Evolutionary conservation across 2,797 vertebrate genomes (phyloP), one percentile per base, ranked within the genome.

Genomic region (Natrix natrix): DNA sequence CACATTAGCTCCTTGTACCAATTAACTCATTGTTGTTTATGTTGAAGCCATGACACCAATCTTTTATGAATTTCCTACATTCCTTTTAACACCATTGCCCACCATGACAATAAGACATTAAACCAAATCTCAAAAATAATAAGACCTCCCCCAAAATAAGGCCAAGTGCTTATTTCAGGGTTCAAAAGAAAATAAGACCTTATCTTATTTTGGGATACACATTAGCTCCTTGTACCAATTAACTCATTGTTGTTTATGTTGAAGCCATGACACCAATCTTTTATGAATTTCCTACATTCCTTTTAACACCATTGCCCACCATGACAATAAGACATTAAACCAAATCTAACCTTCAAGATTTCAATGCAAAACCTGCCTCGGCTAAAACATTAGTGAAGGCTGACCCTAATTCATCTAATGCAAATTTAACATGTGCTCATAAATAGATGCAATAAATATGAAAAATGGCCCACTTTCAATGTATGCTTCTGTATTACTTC

Each of bases 361-460:
- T 57, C 59, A 60, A 93, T 86, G 93, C 87, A 93, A 88, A 92
- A 88, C 11, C 43, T 56, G 56, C 13, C 0, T 0, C 92, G 61
- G 0, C 92, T 93, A 55, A 26, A n/a, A 1, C 88, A 95, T 93
- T 93, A 92, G 94, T 4, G 20, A 78, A 78, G 20, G 8, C 74
- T 78, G 37, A 43, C 74, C 37, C 37, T 37, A 78, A 11, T 63
- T 95, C 56, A 28, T 17, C 93, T 57, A 3, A 91, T 32, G 48
- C 14, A 8, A 0, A 93, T 66, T 83, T 48, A 86, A 37, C 28
- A 43, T 11, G 63, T 96, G 95, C 91, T 57, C 0, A 92, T 87
- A 26, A 78, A 78, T 78, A 78, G 8, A 78, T 78, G 74, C 17
- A 48, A 78, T 78, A 78, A 22, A 78, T 78, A 78, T 43, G 74